These are phyloP conservation scores for Hermetia illucens DNA, from an alignment of 1,140 invertebrate species.

Conservation along the genomic window DNA sequence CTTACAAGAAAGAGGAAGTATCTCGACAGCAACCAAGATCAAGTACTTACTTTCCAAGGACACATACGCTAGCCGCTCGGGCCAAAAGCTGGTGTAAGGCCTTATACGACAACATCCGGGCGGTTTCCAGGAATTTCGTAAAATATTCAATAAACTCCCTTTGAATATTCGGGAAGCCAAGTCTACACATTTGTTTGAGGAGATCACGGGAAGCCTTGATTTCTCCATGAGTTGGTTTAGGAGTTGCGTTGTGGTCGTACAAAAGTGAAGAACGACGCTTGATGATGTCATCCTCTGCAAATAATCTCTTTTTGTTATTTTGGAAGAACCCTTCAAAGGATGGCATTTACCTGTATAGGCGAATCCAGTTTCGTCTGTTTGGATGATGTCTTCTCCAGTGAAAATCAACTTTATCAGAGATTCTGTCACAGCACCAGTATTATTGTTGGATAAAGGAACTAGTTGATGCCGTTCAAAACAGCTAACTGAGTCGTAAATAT, in stretches of 20 bases:
- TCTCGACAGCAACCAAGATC: neutral
- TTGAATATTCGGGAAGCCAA: slow-evolving; percentile 37
- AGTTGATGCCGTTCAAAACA: slow-evolving; percentile 67
- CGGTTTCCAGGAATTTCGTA: slow-evolving; percentile 43
- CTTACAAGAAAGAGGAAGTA: neutral
- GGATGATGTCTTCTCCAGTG: slow-evolving; percentile 14
- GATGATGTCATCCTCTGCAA: slow-evolving; percentile 20
- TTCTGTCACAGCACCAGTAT: slow-evolving; percentile 48
- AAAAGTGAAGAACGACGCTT: slow-evolving; percentile 40
- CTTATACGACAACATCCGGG: slow-evolving; percentile 39
- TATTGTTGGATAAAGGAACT: slow-evolving; percentile 61
- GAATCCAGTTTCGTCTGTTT: slow-evolving; percentile 16
- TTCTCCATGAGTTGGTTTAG: slow-evolving; percentile 47
- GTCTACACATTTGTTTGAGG: slow-evolving; percentile 48
- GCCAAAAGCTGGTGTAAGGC: slow-evolving; percentile 37
- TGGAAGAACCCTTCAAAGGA: neutral
- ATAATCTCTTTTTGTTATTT: neutral
- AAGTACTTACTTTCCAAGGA: slow-evolving; percentile 44
- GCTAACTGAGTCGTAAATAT: slow-evolving; percentile 52
- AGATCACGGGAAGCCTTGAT: slow-evolving; percentile 49
- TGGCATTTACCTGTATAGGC: slow-evolving; percentile 11
- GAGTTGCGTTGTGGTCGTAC: slow-evolving; percentile 49
- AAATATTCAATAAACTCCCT: slow-evolving; percentile 46
- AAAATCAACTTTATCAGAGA: slow-evolving; percentile 18
- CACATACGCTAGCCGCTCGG: slow-evolving; percentile 40